Conservation (phyloP, 2,888 invertebrate genomes). For the Luperina testacea region DNA sequence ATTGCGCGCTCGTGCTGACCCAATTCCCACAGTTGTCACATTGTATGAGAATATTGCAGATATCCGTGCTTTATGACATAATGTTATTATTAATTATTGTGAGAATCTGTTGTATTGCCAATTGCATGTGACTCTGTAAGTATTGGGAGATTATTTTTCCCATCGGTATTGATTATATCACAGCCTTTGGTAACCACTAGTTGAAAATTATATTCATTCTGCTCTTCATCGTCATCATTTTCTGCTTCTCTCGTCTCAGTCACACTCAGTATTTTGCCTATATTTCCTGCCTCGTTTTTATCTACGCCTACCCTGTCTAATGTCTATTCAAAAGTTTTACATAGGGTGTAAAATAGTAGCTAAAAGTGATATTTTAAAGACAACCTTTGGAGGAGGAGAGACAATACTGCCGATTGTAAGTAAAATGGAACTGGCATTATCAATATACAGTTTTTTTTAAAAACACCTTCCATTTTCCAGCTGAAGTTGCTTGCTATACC, state of each 20-base stretch:
- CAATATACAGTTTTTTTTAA: neutral
- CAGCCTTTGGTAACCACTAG: neutral
- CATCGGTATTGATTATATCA: conserved; percentile 8
- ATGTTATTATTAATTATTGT: conserved; percentile 50
- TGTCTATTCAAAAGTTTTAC: neutral
- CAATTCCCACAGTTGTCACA: conserved; percentile 47
- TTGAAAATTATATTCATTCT: neutral
- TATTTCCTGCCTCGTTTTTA: neutral
- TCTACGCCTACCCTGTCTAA: neutral
- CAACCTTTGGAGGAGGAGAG: neutral
- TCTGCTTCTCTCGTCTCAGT: neutral
- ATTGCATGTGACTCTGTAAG: conserved; percentile 1
- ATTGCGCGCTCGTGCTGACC: conserved; percentile 35
- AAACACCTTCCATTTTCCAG: conserved; percentile 26
- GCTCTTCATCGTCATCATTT: neutral
- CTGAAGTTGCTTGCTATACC: conserved; percentile 26
- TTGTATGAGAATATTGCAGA: conserved; percentile 37
- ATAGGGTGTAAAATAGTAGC: neutral
- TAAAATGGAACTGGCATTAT: neutral
- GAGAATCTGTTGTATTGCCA: conserved; percentile 28
- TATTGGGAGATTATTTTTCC: conserved; percentile 23
- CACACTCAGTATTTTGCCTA: neutral
- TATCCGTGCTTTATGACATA: conserved; percentile 39
- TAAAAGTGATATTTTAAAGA: neutral
- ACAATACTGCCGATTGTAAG: neutral